These are phyloP conservation scores for Drosophila ochracea DNA, from an alignment of 2,888 invertebrate species.

Conservation along the genomic window DNA sequence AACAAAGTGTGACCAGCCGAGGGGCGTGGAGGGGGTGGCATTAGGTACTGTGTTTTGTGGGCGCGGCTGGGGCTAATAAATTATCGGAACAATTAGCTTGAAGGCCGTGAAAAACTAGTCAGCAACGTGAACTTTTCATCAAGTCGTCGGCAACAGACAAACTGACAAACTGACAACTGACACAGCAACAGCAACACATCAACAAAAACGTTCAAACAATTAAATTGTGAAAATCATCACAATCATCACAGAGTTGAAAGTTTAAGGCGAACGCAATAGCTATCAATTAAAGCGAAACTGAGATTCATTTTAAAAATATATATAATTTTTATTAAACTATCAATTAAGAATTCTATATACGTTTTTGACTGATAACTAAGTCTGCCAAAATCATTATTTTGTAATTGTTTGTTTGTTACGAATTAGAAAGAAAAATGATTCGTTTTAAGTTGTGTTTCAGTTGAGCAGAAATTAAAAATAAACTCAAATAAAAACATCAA, in stretches of 20 bases:
- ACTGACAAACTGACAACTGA: slow-evolving; percentile 7
- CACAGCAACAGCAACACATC: slow-evolving; percentile 9
- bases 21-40: background rate
- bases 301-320: background rate
- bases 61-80: slow-evolving; percentile 47
- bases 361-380: too few species aligned
- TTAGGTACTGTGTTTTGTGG: slow-evolving; percentile 3
- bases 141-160: slow-evolving; percentile 33
- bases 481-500: background rate
- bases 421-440: background rate
- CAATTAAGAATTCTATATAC: background rate
- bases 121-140: slow-evolving; percentile 48
- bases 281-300: background rate
- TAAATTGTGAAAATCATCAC: slow-evolving; percentile 73
- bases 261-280: background rate
- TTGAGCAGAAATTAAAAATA: background rate
- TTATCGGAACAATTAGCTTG: slow-evolving; percentile 53
- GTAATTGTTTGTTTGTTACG: background rate
- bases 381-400: background rate
- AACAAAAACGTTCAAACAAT: slow-evolving; percentile 68
- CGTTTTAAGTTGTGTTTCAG: background rate
- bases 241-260: slow-evolving; percentile 24
- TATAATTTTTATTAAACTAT: background rate
- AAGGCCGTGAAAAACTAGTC: slow-evolving; percentile 48
- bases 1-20: background rate